These are phyloP conservation scores for Tetrapedia diversipes DNA, from an alignment of 2,888 invertebrate genomes.

Conservation along the genomic window DNA sequence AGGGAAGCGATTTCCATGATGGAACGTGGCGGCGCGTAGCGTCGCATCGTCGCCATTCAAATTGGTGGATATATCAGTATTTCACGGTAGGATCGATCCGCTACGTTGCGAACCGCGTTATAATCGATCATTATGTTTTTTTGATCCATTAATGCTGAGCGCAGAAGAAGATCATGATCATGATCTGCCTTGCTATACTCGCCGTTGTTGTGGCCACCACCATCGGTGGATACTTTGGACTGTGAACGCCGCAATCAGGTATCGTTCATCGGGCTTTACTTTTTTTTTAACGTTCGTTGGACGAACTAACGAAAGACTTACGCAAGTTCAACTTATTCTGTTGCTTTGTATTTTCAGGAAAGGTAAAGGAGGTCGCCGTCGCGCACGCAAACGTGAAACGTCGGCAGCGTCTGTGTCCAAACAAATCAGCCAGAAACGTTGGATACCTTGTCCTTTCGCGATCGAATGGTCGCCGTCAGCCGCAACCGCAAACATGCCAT, in stretches of 20 bases:
- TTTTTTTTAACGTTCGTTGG: no score
- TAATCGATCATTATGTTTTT: slow-evolving; percentile 61
- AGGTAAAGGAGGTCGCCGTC: slow-evolving; percentile 71
- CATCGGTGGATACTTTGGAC: slow-evolving; percentile 87
- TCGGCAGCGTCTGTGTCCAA: slow-evolving; percentile 63
- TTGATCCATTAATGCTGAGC: slow-evolving; percentile 79
- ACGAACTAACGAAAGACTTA: no score
- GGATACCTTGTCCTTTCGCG: slow-evolving; percentile 43
- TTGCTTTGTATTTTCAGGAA: slow-evolving; percentile 61
- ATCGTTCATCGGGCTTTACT: slow-evolving; percentile 18
- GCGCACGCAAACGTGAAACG: slow-evolving; percentile 60
- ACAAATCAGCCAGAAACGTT: slow-evolving; percentile 62
- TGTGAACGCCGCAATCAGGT: slow-evolving; percentile 81
- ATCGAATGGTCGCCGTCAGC: slow-evolving; percentile 32
- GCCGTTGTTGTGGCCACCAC: slow-evolving; percentile 88
- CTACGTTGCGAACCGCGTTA: slow-evolving; percentile 23
- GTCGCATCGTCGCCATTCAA: no score
- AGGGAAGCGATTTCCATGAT: neutral
- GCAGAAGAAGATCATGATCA: slow-evolving; percentile 97
- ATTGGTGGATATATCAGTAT: no score
- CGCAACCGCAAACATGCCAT: neutral
- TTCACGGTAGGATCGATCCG: slow-evolving; percentile 19
- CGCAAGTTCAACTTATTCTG: no score
- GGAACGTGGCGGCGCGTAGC: neutral
- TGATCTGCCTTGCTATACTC: slow-evolving; percentile 93